A percentile compares a stretch with the other conserved stretches of the same genome.
phyloP scores from a whole-genome alignment of 2,888 invertebrate species.

The Ormyrus thymus region DNA sequence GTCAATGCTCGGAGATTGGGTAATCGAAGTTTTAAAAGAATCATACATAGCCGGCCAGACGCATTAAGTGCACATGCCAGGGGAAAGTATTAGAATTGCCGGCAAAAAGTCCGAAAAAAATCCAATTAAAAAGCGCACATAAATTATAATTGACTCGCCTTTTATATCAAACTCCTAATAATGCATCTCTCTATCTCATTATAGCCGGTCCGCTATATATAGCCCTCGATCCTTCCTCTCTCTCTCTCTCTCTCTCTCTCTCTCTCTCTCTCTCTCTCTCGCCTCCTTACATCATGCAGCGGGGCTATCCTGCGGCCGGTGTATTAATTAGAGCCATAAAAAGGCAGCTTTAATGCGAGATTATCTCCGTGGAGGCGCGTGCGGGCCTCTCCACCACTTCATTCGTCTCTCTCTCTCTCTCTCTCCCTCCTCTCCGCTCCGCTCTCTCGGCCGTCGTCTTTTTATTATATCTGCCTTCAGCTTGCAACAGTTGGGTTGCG shows the following conservation, averaged over 20 bases:
- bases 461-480: conserved; percentile 20
- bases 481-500: conserved; percentile 50
- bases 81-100: too few species aligned
- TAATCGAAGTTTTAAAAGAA: too few species aligned
- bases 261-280: too few species aligned
- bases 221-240: neutral
- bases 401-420: conserved; percentile 16
- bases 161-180: conserved; percentile 38
- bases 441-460: neutral
- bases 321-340: conserved; percentile 55
- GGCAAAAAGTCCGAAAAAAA: neutral
- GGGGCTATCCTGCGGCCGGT: conserved; percentile 17
- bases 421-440: neutral
- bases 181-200: conserved; percentile 31
- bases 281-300: conserved; percentile 10
- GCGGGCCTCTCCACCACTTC: conserved; percentile 22
- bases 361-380: conserved; percentile 52
- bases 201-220: neutral
- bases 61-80: too few species aligned
- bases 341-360: conserved; percentile 54
- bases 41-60: too few species aligned
- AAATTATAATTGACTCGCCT: conserved; percentile 11
- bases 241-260: neutral
- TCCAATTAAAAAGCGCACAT: conserved; percentile 20
- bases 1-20: too few species aligned